Percentiles rank a stretch among this genome's conserved stretches.
Conservation (phyloP, 2,797 vertebrate genomes). For the Microctenopoma stevenorrisi region DNA sequence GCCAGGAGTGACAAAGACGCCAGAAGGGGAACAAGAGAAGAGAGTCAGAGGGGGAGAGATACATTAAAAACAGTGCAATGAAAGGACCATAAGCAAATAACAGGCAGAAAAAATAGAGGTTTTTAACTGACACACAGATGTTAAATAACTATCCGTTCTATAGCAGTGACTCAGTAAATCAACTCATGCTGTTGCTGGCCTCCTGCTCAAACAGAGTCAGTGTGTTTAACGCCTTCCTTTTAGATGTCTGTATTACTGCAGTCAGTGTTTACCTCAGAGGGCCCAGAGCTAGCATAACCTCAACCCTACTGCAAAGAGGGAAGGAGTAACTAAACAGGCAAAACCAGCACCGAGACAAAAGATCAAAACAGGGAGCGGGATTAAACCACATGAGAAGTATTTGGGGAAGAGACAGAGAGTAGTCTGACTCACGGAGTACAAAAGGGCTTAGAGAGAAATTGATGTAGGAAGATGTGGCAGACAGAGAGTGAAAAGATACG, state of each 20-base stretch:
- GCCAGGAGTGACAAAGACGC: constrained; percentile 67
- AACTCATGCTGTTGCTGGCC: constrained; percentile 21
- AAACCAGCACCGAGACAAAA: constrained; percentile 54
- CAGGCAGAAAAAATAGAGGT: constrained; percentile 11
- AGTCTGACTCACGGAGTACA: constrained; percentile 43
- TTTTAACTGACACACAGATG: constrained; percentile 37
- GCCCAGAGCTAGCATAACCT: constrained; percentile 62
- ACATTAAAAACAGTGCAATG: constrained; percentile 50
- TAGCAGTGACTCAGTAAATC: constrained; percentile 46
- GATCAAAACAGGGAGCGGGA: constrained; percentile 57
- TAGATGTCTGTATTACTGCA: constrained; percentile 52
- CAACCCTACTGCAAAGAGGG: constrained; percentile 62
- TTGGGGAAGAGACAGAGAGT: constrained; percentile 47
- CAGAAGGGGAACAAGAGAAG: constrained; percentile 37
- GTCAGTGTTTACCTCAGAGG: constrained; percentile 68
- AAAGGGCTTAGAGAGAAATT: constrained; percentile 43
- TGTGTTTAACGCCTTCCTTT: constrained; percentile 52
- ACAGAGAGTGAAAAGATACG: constrained; percentile 41
- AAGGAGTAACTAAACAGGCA: constrained; percentile 58
- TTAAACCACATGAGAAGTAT: constrained; percentile 61
- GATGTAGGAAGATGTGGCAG: constrained; percentile 48
- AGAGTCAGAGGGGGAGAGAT: constrained; percentile 63
- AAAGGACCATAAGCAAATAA: constrained; percentile 49
- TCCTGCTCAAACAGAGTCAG: constrained; percentile 44
- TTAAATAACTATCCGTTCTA: constrained; percentile 46